Conservation (phyloP, 2,113 vertebrate species). For the Laticauda laticaudata region DNA sequence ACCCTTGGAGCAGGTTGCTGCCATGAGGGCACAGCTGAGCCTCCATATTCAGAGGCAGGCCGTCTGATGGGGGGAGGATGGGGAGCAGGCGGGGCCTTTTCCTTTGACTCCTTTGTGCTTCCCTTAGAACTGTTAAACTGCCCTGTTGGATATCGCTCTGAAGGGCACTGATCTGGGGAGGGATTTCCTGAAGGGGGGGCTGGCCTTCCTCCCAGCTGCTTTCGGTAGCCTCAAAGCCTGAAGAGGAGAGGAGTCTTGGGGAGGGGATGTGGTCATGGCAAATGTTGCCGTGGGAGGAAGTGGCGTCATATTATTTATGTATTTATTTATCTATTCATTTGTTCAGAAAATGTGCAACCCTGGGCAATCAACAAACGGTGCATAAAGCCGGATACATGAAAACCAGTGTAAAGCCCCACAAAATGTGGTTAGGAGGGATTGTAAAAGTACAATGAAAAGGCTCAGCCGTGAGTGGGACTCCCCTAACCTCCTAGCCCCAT, state of each 20-base stretch:
- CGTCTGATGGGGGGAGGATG: neutral
- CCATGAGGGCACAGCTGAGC: neutral
- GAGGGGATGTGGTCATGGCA: neutral
- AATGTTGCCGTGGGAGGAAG: neutral
- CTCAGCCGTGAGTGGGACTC: neutral
- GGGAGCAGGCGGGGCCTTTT: neutral
- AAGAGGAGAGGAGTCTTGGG: neutral
- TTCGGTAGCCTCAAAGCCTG: neutral
- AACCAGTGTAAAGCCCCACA: neutral
- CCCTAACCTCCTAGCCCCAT: neutral
- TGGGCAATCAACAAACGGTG: neutral
- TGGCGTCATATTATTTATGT: neutral
- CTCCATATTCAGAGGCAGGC: neutral
- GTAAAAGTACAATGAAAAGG: neutral
- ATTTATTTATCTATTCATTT: neutral
- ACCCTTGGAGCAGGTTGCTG: neutral
- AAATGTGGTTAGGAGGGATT: neutral
- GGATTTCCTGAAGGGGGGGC: neutral
- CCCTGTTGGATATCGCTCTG: neutral
- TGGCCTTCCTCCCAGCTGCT: too few relatives aligned
- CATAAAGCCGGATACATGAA: neutral
- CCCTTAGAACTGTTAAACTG: neutral
- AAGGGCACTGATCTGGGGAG: neutral
- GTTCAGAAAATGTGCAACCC: neutral
- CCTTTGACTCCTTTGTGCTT: neutral